Evolutionary conservation across 2,113 vertebrate species (phyloP).

Genomic region (Laterallus jamaicensis): DNA sequence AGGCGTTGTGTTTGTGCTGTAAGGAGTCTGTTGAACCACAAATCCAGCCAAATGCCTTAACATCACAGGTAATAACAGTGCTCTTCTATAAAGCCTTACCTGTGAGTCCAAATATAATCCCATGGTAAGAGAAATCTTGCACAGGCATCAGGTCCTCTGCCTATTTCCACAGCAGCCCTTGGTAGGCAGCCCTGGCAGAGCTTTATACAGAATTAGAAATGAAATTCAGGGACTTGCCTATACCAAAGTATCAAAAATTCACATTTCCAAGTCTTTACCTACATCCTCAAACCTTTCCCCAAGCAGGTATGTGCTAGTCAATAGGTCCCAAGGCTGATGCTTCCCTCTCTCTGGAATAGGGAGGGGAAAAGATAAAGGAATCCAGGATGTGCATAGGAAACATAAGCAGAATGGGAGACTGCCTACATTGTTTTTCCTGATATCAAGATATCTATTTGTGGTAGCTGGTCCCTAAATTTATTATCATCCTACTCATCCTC

Average conservation of each 20-base stretch:
- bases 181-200: neutral
- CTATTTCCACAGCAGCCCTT: neutral
- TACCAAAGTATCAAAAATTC: neutral
- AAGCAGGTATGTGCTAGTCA: neutral
- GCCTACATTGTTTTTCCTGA: neutral
- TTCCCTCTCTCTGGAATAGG: neutral
- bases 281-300: neutral
- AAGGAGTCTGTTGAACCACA: neutral
- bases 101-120: neutral
- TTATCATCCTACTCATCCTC: neutral
- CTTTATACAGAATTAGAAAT: neutral
- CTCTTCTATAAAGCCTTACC: neutral
- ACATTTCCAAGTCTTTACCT: neutral
- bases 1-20: neutral
- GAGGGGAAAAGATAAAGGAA: neutral
- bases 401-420: neutral
- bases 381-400: neutral
- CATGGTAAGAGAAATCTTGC: neutral
- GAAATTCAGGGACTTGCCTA: neutral
- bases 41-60: neutral
- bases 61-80: too few species aligned
- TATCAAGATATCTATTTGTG: neutral
- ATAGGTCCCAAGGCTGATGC: neutral
- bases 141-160: neutral
- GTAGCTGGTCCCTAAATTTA: neutral